Conservation (phyloP, 2,888 invertebrate genomes). For the Xanthia togata region DNA sequence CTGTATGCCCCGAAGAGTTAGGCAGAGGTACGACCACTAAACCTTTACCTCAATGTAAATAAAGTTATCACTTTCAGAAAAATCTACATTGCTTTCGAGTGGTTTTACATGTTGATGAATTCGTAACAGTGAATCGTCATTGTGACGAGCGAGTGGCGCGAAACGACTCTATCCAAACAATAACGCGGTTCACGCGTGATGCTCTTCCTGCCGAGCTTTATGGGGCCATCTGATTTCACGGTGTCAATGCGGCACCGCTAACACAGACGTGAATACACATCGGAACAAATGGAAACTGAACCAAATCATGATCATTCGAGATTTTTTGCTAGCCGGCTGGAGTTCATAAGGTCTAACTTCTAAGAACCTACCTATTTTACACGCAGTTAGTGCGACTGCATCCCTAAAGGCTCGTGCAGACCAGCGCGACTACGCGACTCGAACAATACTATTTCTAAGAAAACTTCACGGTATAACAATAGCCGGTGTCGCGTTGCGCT, state of each 20-base stretch:
- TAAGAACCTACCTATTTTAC: not conserved
- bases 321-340: not conserved
- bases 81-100: constrained; percentile 41
- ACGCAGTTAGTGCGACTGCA: not conserved
- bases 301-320: constrained; percentile 30
- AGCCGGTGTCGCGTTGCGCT: too few relatives aligned
- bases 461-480: too few relatives aligned
- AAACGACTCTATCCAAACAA: constrained; percentile 80
- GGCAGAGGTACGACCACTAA: not conserved
- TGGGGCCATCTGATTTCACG: constrained; percentile 81
- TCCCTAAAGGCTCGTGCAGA: too few relatives aligned
- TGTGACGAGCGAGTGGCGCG: constrained; percentile 81
- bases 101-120: constrained; percentile 62
- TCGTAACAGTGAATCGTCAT: constrained; percentile 68
- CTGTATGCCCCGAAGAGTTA: not conserved
- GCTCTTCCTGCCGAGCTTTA: constrained; percentile 82
- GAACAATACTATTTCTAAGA: too few relatives aligned
- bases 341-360: not conserved
- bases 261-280: constrained; percentile 36
- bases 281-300: constrained; percentile 29
- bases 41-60: not conserved
- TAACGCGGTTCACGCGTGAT: constrained; percentile 80
- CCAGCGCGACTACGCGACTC: too few relatives aligned
- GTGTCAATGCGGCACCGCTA: constrained; percentile 68
- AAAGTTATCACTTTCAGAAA: constrained; percentile 40